Evolutionary conservation across 1,140 invertebrate species (phyloP), one percentile per base, ranked within the genome.

Genomic region (Propsilocerus akamusi): DNA sequence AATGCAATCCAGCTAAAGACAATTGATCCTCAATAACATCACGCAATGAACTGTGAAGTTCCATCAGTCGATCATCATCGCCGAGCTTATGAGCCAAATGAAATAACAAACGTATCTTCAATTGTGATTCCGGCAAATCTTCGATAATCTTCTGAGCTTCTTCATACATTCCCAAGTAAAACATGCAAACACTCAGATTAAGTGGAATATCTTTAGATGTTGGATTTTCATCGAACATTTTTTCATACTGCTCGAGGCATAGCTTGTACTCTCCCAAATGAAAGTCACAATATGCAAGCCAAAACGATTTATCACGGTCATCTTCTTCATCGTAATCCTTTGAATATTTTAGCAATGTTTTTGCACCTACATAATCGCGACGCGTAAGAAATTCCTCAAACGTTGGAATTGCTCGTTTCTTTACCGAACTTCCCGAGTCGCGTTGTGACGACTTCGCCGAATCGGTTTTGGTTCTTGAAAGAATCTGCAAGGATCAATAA

Each of bases 1-100:
- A 99, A 65, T 99, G 92, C 57, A 99, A 91, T 0, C 94, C 90
- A 3, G 96, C 96, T 28, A 98, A 67, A 56, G 89, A 93, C 7
- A 99, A 70, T 66, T 97, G 93, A 70, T 98, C 94, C 68, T 97
- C 90, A 10, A 91, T 76, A 4, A 86, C 76, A 60, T 96, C 88
- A 52, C 88, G 78, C 8, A 98, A 67, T 53, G 82, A 78, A 48
- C 87, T 79, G 64, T 94, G 86, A 53, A 84, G 77, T 48, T 80
- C 74, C 74, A 86, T 83, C 53, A 94, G 67, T 46, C 80, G 74
- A 23, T 82, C 77, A 60, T 96, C 91, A 59, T 96, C 88, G 17
- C 78, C 78, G 57, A 95, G 75, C 65, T 97, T 98, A 59, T 97
- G 92, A 0, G 92, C 82, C 52, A 98, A 68, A 68, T 99, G 95